Percentiles rank a stretch among this genome's conserved stretches.
Conservation (phyloP, 2,113 vertebrate genomes). For the Perca flavescens region DNA sequence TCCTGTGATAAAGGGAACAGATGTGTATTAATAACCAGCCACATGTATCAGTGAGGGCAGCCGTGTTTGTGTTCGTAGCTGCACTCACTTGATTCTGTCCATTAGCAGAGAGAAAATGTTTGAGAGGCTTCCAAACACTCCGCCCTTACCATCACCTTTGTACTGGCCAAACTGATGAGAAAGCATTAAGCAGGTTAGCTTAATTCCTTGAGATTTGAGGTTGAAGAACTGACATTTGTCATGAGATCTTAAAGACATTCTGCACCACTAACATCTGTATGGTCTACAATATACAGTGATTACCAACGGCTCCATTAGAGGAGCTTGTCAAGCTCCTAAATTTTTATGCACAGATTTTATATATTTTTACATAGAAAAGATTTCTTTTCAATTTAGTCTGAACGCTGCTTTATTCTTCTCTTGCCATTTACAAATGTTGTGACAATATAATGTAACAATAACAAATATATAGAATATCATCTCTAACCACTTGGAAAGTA, state of each 20-base stretch:
- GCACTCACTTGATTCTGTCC: slow-evolving; percentile 84
- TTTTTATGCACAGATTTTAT: not conserved
- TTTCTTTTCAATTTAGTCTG: not conserved
- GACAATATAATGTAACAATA: not conserved
- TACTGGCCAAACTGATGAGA: slow-evolving; percentile 84
- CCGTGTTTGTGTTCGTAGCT: not conserved
- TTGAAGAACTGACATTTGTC: not conserved
- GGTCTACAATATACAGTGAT: not conserved
- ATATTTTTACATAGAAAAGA: not conserved
- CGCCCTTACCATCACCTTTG: slow-evolving; percentile 78
- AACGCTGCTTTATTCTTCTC: not conserved
- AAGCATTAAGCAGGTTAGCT: not conserved
- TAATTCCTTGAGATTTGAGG: not conserved
- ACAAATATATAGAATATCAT: not conserved
- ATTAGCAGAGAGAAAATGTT: slow-evolving; percentile 79
- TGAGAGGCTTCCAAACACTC: slow-evolving; percentile 76
- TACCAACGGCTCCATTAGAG: not conserved
- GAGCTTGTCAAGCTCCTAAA: too few relatives aligned
- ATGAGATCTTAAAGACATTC: not conserved
- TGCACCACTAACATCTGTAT: not conserved
- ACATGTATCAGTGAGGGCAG: not conserved
- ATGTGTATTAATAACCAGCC: not conserved
- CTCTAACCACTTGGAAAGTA: not conserved
- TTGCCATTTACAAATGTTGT: not conserved
- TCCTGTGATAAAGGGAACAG: slow-evolving; percentile 66